Percentiles rank a stretch among this genome's conserved stretches.
Evolutionary conservation across 2,113 vertebrate genomes (phyloP).

Genomic region (Hippocampus abdominalis): DNA sequence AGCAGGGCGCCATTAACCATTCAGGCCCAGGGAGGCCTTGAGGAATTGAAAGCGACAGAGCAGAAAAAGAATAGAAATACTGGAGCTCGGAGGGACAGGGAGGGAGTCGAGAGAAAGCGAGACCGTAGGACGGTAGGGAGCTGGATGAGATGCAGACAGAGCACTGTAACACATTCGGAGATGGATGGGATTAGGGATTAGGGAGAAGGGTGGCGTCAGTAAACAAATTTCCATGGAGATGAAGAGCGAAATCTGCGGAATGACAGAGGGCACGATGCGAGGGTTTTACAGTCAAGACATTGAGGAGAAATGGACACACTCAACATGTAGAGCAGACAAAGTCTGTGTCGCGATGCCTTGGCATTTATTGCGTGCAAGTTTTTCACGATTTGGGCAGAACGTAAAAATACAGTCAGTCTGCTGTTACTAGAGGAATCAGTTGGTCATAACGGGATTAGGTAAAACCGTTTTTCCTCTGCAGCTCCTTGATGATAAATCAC

Average conservation of each 20-base stretch:
- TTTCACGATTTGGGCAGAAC: constrained; percentile 48
- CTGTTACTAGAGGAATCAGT: too few species aligned
- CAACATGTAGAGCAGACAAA: constrained; percentile 29
- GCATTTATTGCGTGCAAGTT: constrained; percentile 57
- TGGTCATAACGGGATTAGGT: too few species aligned
- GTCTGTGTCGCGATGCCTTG: constrained; percentile 16
- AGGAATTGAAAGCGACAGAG: constrained; percentile 74
- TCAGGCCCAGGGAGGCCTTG: constrained; percentile 65
- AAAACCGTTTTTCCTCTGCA: too few species aligned
- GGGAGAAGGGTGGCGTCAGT: constrained; percentile 30
- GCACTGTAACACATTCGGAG: constrained; percentile 37
- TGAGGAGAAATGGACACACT: constrained; percentile 13
- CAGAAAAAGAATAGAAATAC: constrained; percentile 72
- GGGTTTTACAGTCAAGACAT: constrained; percentile 26
- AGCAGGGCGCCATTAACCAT: constrained; percentile 73
- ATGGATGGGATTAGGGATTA: constrained; percentile 61
- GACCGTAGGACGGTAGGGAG: constrained; percentile 10
- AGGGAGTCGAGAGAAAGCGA: constrained; percentile 28
- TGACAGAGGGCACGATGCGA: constrained; percentile 26
- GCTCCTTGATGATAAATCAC: too few species aligned
- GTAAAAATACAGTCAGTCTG: too few species aligned
- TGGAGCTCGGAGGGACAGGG: constrained; percentile 39
- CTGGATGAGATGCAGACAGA: constrained; percentile 37
- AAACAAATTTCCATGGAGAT: constrained; percentile 61
- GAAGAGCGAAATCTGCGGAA: constrained; percentile 41